Base-by-base conservation (phyloP, 2,113 vertebrate genomes). In the Lonchura striata region DNA sequence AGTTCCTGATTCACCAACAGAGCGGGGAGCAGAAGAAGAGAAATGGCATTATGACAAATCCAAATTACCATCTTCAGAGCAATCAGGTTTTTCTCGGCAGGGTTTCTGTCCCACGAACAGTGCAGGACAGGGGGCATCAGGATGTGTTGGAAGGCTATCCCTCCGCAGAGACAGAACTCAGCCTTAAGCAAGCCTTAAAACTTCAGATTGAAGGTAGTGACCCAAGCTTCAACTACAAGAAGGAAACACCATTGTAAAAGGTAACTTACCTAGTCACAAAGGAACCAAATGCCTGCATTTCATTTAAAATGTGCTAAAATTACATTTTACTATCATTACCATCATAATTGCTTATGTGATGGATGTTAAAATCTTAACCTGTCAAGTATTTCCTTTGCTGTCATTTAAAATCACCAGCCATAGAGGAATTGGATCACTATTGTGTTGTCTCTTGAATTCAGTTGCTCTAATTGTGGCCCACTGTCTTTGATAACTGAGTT, bases 111-210 rank as follows among this genome's bases (percentile, higher is more conserved):
- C 98, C 99, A 37, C 98, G 99, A 92, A 98, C 98, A n/a, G 92
- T 98, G 76, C 98, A 98, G 94, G 98, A 98, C 77, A 96, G 98
- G 85, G 99, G 98, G 57, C 99, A 99, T 91, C 99, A 99, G 96
- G 99, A 99, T 12, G 98, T 99, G 49, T 95, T 99, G 65, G 99
- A 99, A 97, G 99, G 98, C 75, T 99, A 99, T 92, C 99, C 99
- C 77, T 97, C 99, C 2, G 98, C 99, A 22, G 99, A 99, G 96
- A 99, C 99, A 2, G 99, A 99, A 84, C 96, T 99, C 90, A 99
- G 98, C 98, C 99, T 99, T 98, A 99, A 99, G 98, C 99, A 99
- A 98, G 99, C 99, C 97, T 98, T 99, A 96, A 99, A 99, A 98
- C 98, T 99, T 90, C 99, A 99, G 96, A 98, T 99, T 71, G 99